phyloP scores from a whole-genome alignment of 2,113 vertebrate genomes.

The Larimichthys polyactis region DNA sequence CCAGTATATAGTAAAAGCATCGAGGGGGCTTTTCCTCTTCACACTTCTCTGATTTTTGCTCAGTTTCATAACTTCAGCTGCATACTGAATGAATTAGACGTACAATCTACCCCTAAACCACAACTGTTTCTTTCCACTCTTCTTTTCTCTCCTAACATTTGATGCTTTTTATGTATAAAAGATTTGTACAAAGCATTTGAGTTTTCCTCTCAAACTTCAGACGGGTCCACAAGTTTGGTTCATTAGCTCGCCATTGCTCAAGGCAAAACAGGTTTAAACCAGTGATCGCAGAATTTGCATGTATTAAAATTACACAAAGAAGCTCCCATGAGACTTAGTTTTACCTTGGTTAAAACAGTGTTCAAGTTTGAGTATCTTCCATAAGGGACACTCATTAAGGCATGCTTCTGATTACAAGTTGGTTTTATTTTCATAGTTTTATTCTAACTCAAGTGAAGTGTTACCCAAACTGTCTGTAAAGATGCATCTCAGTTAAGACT shows the following conservation, averaged over 20 bases:
- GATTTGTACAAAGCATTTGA: background rate
- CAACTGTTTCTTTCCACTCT: conserved; percentile 12
- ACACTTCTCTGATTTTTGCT: conserved; percentile 48
- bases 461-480: too few species aligned
- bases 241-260: background rate
- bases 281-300: background rate
- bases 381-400: too few species aligned
- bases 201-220: background rate
- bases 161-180: background rate
- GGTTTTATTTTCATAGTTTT: too few species aligned
- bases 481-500: too few species aligned
- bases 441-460: too few species aligned
- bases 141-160: background rate
- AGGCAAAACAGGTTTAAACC: background rate
- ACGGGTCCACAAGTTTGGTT: conserved; percentile 1
- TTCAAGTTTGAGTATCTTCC: too few species aligned
- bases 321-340: background rate
- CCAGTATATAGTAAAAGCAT: conserved; percentile 13
- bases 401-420: too few species aligned
- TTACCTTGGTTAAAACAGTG: too few species aligned
- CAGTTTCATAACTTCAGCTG: conserved; percentile 32
- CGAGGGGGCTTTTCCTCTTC: conserved; percentile 38
- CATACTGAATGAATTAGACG: conserved; percentile 21
- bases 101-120: conserved; percentile 18
- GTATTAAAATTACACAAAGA: background rate